phyloP scores from a whole-genome alignment of 92 coral and sea anemone species.

The Micromussa lordhowensis region DNA sequence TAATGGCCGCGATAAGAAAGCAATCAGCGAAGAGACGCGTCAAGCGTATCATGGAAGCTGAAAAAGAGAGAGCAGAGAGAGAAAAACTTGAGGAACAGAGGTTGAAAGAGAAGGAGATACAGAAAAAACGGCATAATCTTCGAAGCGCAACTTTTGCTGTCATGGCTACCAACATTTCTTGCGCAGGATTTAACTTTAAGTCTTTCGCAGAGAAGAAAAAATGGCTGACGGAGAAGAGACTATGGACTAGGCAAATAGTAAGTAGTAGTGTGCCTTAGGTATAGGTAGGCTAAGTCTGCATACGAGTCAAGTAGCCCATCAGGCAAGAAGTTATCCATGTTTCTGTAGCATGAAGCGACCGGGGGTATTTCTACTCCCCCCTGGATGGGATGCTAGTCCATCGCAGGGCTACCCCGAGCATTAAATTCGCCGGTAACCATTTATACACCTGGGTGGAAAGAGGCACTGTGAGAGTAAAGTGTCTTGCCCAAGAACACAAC shows the following conservation, averaged over 20 bases:
- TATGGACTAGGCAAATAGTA: conserved; percentile 45
- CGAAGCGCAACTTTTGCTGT: conserved; percentile 61
- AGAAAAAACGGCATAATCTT: conserved; percentile 27
- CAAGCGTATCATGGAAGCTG: conserved; percentile 75
- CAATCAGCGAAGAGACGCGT: conserved; percentile 81
- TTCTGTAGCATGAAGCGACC: too few species aligned
- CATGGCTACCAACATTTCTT: conserved; percentile 54
- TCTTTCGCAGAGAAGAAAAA: conserved; percentile 66
- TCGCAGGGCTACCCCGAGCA: too few species aligned
- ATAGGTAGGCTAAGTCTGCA: too few species aligned
- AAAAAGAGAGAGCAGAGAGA: conserved; percentile 58
- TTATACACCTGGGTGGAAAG: too few species aligned
- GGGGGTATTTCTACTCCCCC: too few species aligned
- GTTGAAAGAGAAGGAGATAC: conserved; percentile 1
- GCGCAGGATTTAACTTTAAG: conserved; percentile 64
- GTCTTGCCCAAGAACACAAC: too few species aligned
- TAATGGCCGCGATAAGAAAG: conserved; percentile 66
- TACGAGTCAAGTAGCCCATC: too few species aligned
- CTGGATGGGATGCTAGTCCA: too few species aligned
- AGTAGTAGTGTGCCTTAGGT: conserved; percentile 11
- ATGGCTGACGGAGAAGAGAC: conserved; percentile 63
- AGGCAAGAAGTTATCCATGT: too few species aligned
- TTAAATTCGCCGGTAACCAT: too few species aligned
- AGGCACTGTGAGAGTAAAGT: too few species aligned
- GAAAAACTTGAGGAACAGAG: conserved; percentile 27